Base-by-base conservation (phyloP, 2,888 invertebrate species). In the Alviniconcha strummeri region DNA sequence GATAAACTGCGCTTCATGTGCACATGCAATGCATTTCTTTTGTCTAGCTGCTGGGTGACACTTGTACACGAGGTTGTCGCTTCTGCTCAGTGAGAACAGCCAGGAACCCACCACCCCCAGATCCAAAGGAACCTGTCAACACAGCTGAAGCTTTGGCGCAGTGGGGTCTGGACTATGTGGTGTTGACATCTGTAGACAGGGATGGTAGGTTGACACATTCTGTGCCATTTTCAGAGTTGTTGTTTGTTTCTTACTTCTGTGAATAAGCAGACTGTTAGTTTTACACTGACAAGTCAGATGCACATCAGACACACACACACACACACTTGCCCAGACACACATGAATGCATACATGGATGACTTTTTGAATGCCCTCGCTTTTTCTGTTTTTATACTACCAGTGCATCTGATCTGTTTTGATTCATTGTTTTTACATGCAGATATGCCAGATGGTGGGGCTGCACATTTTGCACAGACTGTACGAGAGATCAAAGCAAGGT, bases 11-110 rank as follows among this genome's bases (percentile, higher is more conserved):
- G 36, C 36, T 36, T 36, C 36, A 36, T 36, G 36, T 36, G 36
- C 36, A 36, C 36, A 36, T 36, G 36, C 36, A 36, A 36, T 36
- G 36, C 36, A 60, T 13, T 60, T 60, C 13, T 60, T 60, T 60
- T 13, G 71, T 74, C 6, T 74, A 98, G 98, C 94, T 99, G 75
- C 96, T 99, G 96, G 99, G 99, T n/a, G 99, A 99, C 94, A 98
- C 98, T 0, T 99, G 99, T 92, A 99, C 99, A 0, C 95, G 99
- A 86, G 99, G 98, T 55, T 99, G 99, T 93, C 96, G 98, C 91
- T 99, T 99, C 94, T 99, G 99, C 94, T 99, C 99, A 0, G 97
- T 99, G 79, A 99, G 99, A 95, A 99, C 99, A 0, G 96, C 99
- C 0, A 95, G 97, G 86, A 95, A 95, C 57, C 99, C 99, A 0